Conservation (phyloP, 2,797 vertebrate genomes). For the Toxotes lorentzi region DNA sequence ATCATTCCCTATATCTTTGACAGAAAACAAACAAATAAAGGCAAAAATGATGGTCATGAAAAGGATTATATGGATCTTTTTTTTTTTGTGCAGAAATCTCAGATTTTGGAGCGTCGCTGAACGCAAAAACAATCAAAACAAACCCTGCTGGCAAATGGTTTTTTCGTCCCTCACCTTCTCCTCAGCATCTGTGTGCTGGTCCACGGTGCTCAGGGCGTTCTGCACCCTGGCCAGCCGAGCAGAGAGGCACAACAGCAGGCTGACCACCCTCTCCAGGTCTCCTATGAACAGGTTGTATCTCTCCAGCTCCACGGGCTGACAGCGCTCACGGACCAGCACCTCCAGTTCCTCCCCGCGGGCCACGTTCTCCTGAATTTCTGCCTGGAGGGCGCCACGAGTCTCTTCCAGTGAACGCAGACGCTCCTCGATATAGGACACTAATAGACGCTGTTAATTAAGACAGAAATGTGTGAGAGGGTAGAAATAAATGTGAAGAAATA, state of each 20-base stretch:
- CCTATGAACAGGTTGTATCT: conserved; percentile 91
- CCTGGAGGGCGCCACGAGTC: conserved; percentile 76
- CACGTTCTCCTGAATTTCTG: conserved; percentile 77
- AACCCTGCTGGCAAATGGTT: neutral
- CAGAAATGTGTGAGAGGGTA: neutral
- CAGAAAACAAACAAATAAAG: neutral
- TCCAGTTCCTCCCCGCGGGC: conserved; percentile 77
- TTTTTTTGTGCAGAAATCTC: neutral
- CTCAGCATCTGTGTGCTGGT: conserved; percentile 86
- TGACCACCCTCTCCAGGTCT: conserved; percentile 96
- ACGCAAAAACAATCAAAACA: neutral
- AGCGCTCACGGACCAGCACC: conserved; percentile 78
- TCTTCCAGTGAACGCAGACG: conserved; percentile 82
- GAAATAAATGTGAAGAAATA: neutral
- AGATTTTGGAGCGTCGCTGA: neutral
- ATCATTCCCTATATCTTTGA: neutral
- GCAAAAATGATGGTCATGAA: neutral
- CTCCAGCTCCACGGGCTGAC: conserved; percentile 88
- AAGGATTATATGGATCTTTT: neutral
- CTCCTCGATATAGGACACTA: conserved; percentile 82
- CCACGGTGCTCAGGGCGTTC: conserved; percentile 88
- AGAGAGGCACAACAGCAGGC: conserved; percentile 92
- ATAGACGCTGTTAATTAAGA: conserved; percentile 79
- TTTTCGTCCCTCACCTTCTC: conserved; percentile 88
- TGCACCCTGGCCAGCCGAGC: conserved; percentile 92